phyloP scores from a whole-genome alignment of 1,140 invertebrate species.

The Zophobas morio region DNA sequence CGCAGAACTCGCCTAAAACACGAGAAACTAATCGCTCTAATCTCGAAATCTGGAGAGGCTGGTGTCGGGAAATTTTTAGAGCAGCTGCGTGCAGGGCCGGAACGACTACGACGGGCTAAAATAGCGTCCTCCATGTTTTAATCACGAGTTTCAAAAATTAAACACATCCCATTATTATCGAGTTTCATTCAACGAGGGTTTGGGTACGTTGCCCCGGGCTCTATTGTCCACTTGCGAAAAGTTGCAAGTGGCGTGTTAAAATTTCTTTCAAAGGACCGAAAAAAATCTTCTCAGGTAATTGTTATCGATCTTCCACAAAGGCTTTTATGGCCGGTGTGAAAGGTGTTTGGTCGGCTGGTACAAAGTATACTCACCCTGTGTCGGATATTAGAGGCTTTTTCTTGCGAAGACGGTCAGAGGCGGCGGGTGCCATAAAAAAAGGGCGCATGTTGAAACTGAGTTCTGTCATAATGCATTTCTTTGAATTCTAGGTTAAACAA shows the following conservation, averaged over 20 bases:
- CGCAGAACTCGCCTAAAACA: background rate
- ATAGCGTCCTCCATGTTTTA: no score
- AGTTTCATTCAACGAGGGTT: background rate
- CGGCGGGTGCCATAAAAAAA: no score
- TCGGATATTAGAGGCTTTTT: slow-evolving; percentile 33
- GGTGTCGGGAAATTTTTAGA: no score
- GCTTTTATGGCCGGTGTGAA: slow-evolving; percentile 19
- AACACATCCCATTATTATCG: slow-evolving; percentile 1
- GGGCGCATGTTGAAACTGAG: no score
- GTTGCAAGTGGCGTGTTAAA: slow-evolving; percentile 36
- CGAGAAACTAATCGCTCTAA: background rate
- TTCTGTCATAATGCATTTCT: no score
- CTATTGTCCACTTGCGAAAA: slow-evolving; percentile 26
- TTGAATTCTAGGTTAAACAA: no score
- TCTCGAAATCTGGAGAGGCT: no score
- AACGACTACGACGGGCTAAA: no score
- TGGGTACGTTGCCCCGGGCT: background rate
- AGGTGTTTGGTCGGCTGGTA: slow-evolving; percentile 5
- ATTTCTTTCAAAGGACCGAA: background rate
- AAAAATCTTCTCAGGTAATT: slow-evolving; percentile 40
- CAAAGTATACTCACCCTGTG: slow-evolving; percentile 23
- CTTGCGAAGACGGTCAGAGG: background rate
- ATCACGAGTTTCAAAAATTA: background rate
- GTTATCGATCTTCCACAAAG: slow-evolving; percentile 37
- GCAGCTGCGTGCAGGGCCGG: no score